These are phyloP conservation scores for Lepidurus arcticus DNA, from an alignment of 1,140 invertebrate species.

Conservation along the genomic window DNA sequence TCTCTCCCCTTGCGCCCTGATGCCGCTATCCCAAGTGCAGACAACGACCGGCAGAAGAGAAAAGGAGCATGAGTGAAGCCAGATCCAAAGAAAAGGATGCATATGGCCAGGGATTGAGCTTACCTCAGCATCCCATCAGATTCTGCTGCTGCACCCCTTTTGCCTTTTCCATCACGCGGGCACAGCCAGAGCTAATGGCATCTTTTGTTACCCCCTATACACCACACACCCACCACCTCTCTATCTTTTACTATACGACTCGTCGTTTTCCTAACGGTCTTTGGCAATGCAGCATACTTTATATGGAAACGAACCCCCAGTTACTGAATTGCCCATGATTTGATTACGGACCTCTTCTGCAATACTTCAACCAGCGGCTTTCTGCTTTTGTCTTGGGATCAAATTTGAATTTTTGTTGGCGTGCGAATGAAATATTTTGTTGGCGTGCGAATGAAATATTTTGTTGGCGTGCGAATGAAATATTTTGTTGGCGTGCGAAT, in stretches of 20 bases:
- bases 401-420: background rate
- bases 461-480: background rate
- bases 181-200: slow-evolving; percentile 16
- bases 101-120: slow-evolving; percentile 21
- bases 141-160: slow-evolving; percentile 14
- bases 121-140: slow-evolving; percentile 21
- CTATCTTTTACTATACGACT: background rate
- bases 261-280: background rate
- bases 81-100: background rate
- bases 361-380: background rate
- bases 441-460: background rate
- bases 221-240: background rate
- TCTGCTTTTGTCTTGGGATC: background rate
- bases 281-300: background rate
- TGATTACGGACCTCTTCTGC: slow-evolving; percentile 2
- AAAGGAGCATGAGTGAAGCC: background rate
- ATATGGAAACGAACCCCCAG: slow-evolving; percentile 11
- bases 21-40: slow-evolving; percentile 3
- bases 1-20: background rate
- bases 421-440: background rate
- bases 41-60: background rate
- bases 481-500: background rate
- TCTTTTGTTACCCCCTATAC: slow-evolving; percentile 5
- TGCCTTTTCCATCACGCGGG: slow-evolving; percentile 12
- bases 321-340: slow-evolving; percentile 6